Evolutionary conservation across 2,888 invertebrate species (phyloP).

Genomic region (Congeria kusceri): DNA sequence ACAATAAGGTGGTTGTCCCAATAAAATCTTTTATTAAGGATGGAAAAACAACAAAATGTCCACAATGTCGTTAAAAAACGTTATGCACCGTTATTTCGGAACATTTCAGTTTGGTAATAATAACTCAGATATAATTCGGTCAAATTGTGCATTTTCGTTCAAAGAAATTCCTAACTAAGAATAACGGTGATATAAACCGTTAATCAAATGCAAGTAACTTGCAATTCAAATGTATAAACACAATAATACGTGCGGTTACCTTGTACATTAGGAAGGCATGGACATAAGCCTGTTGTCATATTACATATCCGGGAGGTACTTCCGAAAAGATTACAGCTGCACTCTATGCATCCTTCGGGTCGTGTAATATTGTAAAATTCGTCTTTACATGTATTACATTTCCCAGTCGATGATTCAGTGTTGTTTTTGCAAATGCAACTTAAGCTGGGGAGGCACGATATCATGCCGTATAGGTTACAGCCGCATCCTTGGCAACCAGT

Average conservation of each 20-base stretch:
- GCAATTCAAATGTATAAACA: not conserved
- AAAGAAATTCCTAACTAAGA: no score
- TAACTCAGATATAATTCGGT: no score
- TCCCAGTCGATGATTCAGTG: constrained; percentile 18
- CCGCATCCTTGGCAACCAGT: constrained; percentile 37
- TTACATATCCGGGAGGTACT: constrained; percentile 28
- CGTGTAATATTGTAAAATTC: constrained; percentile 28
- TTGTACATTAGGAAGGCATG: constrained; percentile 40
- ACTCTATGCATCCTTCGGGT: constrained; percentile 31
- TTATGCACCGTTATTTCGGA: no score
- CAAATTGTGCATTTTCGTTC: no score
- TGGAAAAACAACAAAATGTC: no score
- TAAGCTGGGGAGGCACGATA: constrained; percentile 14
- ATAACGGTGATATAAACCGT: no score
- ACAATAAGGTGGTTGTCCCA: no score
- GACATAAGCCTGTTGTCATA: constrained; percentile 33
- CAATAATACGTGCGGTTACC: constrained; percentile 14
- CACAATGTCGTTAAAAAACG: no score
- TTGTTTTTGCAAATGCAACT: constrained; percentile 45
- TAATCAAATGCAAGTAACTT: no score
- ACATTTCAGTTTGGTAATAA: no score
- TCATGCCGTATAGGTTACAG: constrained; percentile 41
- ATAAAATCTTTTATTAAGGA: no score
- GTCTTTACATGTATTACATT: constrained; percentile 24
- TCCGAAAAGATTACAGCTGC: constrained; percentile 31